Base-by-base conservation (phyloP, 2,113 vertebrate species). In the Serinus canaria region DNA sequence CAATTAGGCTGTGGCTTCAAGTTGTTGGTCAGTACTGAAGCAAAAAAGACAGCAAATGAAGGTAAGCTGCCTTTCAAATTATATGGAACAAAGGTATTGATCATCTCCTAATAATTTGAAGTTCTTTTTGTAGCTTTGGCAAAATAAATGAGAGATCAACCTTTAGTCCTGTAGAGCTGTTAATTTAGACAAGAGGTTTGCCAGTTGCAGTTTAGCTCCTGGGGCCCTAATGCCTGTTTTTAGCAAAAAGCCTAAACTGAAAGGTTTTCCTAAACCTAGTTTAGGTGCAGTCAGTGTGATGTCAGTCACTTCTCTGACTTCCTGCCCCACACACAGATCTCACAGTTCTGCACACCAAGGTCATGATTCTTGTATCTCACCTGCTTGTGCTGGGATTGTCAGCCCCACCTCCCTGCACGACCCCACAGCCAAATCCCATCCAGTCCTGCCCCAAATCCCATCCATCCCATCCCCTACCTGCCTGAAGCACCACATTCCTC, bases 11-110 rank as follows among this genome's bases (percentile, higher is more conserved):
- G 99, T 99, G 93, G 98, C 99, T 56, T 99, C 99, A 13, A 99
- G 99, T 95, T 99, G 99, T 95, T 99, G 99, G 99, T 99, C 99
- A 4, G 99, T 99, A 37, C 98, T 99, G 91, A 99, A 99, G 94
- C 99, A 99, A 96, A 99, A 99, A 96, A 98, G 98, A 86, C 98
- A 99, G 41, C 98, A 99, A 96, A 98, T 99, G 97, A 99, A 99
- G 98, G 99, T 99, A 97, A 92, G 82, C 39, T 92, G 39, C 30
- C 22, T 68, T 84, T 35, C 44, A 55, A 3, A 72, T 64, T 69
- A 6, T 3, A 9, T 31, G 30, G 35, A 84, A 21, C n/a, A 37
- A 68, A 89, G 44, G 28, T 53, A 60, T 9, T 27, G 23, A 30
- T 44, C 0, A 0, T 23, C 39, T 83, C 25, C 7, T 50, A 35